phyloP scores from a whole-genome alignment of 1,140 invertebrate species.

The Heliconius melpomene region DNA sequence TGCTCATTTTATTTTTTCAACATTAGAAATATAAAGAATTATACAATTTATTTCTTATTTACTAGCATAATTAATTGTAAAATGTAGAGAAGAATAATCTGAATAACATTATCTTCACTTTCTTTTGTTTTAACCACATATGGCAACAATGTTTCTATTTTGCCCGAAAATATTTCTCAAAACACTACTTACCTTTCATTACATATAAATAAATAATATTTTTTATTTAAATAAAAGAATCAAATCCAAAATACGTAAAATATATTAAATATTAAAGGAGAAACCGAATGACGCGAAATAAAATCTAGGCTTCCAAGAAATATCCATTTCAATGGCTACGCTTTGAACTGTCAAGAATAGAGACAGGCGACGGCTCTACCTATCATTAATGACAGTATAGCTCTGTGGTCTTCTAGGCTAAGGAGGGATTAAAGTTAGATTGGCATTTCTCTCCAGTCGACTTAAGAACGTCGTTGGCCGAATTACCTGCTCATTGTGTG shows the following conservation, averaged over 20 bases:
- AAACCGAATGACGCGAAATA: background rate
- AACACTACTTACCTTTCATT: too few species aligned
- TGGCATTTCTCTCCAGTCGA: conserved; percentile 51
- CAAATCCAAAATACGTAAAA: background rate
- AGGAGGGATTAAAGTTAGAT: conserved; percentile 60
- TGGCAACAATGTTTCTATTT: too few species aligned
- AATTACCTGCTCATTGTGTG: conserved; percentile 49
- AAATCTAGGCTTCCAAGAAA: conserved; percentile 9
- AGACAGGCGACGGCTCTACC: conserved; percentile 9
- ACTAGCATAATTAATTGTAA: too few species aligned
- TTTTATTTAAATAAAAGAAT: too few species aligned
- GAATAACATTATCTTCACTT: too few species aligned
- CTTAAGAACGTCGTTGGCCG: conserved; percentile 54
- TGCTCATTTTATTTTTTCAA: background rate
- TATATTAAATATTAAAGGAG: background rate
- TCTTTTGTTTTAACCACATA: too few species aligned
- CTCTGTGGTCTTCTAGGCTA: conserved; percentile 13
- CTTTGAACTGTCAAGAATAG: conserved; percentile 17
- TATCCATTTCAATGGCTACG: conserved; percentile 47
- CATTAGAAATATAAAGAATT: conserved; percentile 1
- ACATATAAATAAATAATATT: too few species aligned
- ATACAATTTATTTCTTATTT: background rate
- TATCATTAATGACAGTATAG: conserved; percentile 10
- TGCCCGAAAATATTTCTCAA: too few species aligned
- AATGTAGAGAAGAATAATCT: too few species aligned